Conservation (phyloP, 1,140 invertebrate genomes). For the Bacillus rossius region DNA sequence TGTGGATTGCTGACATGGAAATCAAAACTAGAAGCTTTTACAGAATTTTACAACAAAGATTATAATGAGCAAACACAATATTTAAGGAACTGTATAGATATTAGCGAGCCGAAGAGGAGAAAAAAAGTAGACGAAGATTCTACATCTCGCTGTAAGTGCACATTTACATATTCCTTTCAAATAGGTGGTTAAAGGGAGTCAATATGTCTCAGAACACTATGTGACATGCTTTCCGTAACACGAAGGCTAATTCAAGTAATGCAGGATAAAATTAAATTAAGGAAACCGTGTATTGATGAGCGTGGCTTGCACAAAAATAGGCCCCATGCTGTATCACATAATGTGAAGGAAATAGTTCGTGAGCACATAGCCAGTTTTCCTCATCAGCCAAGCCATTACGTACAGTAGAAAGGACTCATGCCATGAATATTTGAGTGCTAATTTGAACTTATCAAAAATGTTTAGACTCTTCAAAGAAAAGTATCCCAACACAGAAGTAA, state of each 20-base stretch:
- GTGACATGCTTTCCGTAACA: slow-evolving; percentile 7
- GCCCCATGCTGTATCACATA: slow-evolving; percentile 1
- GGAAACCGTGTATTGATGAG: background rate
- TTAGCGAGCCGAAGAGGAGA: too few species aligned
- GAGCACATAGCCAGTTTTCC: slow-evolving; percentile 8
- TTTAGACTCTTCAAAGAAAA: slow-evolving; percentile 10
- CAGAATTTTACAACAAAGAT: too few species aligned
- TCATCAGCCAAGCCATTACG: background rate
- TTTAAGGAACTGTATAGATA: too few species aligned
- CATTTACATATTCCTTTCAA: too few species aligned
- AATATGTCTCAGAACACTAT: slow-evolving; percentile 1
- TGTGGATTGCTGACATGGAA: too few species aligned
- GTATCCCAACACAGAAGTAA: slow-evolving; percentile 7
- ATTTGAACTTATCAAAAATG: background rate
- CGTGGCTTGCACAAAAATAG: slow-evolving; percentile 6
- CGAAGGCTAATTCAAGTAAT: slow-evolving; percentile 7
- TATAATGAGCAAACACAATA: too few species aligned
- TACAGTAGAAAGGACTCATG: slow-evolving; percentile 4
- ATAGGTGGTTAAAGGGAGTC: too few species aligned
- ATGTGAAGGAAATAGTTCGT: background rate
- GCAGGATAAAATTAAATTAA: slow-evolving; percentile 6
- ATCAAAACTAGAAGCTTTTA: too few species aligned
- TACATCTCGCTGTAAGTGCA: too few species aligned
- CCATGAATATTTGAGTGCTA: slow-evolving; percentile 2
- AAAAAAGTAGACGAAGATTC: too few species aligned